Evolutionary conservation across 64 coral and sea anemone species (phyloP).

Genomic region (Catalaphyllia jardinei): DNA sequence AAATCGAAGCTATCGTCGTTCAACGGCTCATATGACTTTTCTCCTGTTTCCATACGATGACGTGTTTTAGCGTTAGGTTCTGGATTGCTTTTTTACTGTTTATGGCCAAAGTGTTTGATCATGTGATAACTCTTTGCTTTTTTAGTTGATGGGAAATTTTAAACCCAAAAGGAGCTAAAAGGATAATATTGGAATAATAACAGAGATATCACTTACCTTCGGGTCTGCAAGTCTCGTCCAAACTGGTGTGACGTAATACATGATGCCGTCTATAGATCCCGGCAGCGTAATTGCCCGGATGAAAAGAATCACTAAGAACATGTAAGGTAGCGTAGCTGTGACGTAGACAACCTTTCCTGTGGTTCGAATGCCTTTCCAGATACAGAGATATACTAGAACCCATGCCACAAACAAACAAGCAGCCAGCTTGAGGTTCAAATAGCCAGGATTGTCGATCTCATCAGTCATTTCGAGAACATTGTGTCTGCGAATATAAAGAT

Average conservation of each 20-base stretch:
- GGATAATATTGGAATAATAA: background rate
- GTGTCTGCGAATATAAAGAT: conserved; percentile 25
- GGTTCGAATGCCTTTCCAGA: conserved; percentile 85
- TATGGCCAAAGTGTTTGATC: too few relatives aligned
- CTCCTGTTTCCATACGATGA: too few relatives aligned
- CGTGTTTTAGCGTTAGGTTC: too few relatives aligned
- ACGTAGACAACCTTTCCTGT: conserved; percentile 90
- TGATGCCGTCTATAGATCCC: conserved; percentile 62
- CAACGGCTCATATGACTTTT: too few relatives aligned
- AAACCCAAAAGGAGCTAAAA: too few relatives aligned
- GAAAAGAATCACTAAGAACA: conserved; percentile 81
- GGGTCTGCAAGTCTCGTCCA: conserved; percentile 73
- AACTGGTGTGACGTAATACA: conserved; percentile 85
- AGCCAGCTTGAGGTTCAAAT: conserved; percentile 49
- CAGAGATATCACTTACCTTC: conserved; percentile 21
- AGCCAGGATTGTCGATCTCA: conserved; percentile 60
- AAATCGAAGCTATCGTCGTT: too few relatives aligned
- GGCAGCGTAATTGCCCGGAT: conserved; percentile 72
- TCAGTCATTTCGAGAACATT: conserved; percentile 71
- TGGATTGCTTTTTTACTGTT: too few relatives aligned
- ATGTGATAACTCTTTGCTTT: too few relatives aligned
- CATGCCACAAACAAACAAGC: conserved; percentile 81
- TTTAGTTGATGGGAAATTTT: too few relatives aligned
- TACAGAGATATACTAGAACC: conserved; percentile 89
- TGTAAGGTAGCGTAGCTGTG: conserved; percentile 81